phyloP scores from a whole-genome alignment of 1,140 invertebrate species.

The Sitophilus oryzae region DNA sequence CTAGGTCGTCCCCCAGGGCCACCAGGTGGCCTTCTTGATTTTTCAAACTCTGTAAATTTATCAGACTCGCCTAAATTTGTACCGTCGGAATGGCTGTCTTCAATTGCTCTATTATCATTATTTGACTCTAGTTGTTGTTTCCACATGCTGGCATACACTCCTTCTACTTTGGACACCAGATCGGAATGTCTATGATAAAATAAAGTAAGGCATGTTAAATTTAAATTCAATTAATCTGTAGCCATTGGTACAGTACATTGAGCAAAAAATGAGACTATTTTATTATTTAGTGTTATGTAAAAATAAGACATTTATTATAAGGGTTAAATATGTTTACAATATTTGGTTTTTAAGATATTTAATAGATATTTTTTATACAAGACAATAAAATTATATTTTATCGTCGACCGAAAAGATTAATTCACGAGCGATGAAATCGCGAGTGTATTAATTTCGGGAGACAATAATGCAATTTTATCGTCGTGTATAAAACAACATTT shows the following conservation, averaged over 20 bases:
- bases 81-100: background rate
- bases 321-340: too few species aligned
- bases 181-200: conserved; percentile 65
- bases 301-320: too few species aligned
- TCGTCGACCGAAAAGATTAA: too few species aligned
- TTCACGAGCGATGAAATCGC: too few species aligned
- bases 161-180: conserved; percentile 55
- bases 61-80: background rate
- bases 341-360: too few species aligned
- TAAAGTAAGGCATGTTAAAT: background rate
- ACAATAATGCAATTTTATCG: too few species aligned
- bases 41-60: too few species aligned
- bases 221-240: background rate
- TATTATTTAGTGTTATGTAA: background rate
- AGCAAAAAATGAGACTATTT: background rate
- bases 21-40: background rate
- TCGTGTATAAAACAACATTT: too few species aligned
- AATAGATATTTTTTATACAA: too few species aligned
- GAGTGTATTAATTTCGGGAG: too few species aligned
- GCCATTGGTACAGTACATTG: too few species aligned
- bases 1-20: background rate
- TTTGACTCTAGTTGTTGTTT: conserved; percentile 66
- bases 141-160: conserved; percentile 83
- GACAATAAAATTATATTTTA: too few species aligned
- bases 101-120: background rate